Evolutionary conservation across 2,797 vertebrate genomes (phyloP), one percentile per base, ranked within the genome.

Genomic region (Danio aesculapii): DNA sequence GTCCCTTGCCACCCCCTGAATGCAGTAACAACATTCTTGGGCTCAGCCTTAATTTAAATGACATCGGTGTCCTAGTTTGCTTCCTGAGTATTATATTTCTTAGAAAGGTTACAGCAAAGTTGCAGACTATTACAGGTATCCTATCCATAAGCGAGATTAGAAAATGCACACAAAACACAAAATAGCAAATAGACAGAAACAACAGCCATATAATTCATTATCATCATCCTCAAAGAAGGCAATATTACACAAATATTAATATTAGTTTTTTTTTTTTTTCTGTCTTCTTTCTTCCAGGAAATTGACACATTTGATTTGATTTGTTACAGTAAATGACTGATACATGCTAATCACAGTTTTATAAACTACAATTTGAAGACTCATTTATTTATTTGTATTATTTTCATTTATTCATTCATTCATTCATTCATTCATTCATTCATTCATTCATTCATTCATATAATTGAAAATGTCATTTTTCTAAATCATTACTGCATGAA

Each of bases 11-110:
- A 92, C 85, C 88, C 86, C 47, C 87, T 79, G 92, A 93, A 92
- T 90, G 91, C 88, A 90, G 76, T 92, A 91, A 91, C 91, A 91
- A 88, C 86, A 79, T 81, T 81, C 39, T 57, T 61, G 86, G 89
- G 87, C 88, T 90, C 89, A 91, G 92, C 53, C 77, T 88, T 91
- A 90, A 93, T 93, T 90, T 93, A 92, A 93, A 93, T 92, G 90
- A 89, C 91, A 92, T 92, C 87, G 86, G 86, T 92, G 92, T 89
- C 93, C 92, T 90, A 92, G 88, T 93, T 93, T 88, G 76, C 82
- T 73, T 66, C 46, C 69, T 85, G 86, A 41, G 76, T 77, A 80
- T 81, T 71, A 79, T 69, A 69, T 70, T 75, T 76, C 19, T 57
- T 30, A 39, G 59, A 69, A 71, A 64, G 58, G 53, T 52, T 84